These are phyloP conservation scores for Hydrotaea cyrtoneurina DNA, from an alignment of 2,888 invertebrate species.

Conservation along the genomic window DNA sequence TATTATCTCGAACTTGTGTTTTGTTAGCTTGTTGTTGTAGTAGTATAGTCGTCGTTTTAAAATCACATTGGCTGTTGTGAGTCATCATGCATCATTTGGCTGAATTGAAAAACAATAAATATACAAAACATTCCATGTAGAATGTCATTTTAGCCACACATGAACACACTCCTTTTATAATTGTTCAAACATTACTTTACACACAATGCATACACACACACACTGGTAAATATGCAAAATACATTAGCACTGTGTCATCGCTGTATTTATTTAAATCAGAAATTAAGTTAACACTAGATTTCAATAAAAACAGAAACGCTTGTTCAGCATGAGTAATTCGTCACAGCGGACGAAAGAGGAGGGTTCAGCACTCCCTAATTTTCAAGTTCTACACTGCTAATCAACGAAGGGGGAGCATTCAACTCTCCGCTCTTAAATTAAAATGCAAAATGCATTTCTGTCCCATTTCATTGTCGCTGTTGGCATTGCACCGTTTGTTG, in stretches of 20 bases:
- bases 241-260: no score
- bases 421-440: background rate
- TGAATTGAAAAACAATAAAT: constrained; percentile 42
- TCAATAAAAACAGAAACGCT: background rate
- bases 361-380: constrained; percentile 7
- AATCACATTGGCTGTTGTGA: constrained; percentile 33
- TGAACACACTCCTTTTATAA: constrained; percentile 22
- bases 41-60: no score
- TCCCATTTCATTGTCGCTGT: background rate
- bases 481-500: background rate
- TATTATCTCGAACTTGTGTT: background rate
- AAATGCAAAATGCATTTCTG: constrained; percentile 1
- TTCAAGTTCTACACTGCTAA: background rate
- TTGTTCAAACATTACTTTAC: background rate
- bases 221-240: background rate
- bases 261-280: constrained; percentile 29
- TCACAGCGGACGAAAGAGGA: background rate
- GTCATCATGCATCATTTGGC: constrained; percentile 61
- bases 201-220: background rate
- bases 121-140: background rate
- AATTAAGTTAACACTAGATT: constrained; percentile 4
- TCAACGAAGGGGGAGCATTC: background rate
- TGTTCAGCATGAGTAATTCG: constrained; percentile 23
- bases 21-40: background rate
- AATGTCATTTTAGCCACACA: constrained; percentile 6